These are phyloP conservation scores for Thaumetopoea pityocampa DNA, from an alignment of 1,140 invertebrate genomes.

Conservation along the genomic window DNA sequence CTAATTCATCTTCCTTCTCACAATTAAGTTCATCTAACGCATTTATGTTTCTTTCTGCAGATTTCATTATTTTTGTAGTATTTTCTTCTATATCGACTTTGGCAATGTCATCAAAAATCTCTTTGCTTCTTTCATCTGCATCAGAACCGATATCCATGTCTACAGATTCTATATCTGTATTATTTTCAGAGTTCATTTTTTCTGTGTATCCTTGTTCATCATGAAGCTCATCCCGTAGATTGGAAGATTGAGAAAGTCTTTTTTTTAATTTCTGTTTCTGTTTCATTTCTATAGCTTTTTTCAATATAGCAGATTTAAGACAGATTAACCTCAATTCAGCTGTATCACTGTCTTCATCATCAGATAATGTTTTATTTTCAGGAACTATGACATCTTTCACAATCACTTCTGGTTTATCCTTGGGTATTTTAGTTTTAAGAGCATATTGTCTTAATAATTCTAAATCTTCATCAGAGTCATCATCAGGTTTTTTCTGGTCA, in stretches of 20 bases:
- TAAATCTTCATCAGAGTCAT: conserved; percentile 68
- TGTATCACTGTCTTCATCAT: conserved; percentile 69
- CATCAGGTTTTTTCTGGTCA: conserved; percentile 6
- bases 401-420: conserved; percentile 25
- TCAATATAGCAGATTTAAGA: conserved; percentile 65
- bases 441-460: conserved; percentile 64
- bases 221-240: conserved; percentile 36
- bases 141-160: conserved; percentile 73
- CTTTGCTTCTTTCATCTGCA: conserved; percentile 52
- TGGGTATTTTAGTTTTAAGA: conserved; percentile 59
- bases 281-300: conserved; percentile 72
- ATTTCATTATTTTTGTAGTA: background rate
- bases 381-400: conserved; percentile 10
- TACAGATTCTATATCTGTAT: conserved; percentile 67
- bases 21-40: no score
- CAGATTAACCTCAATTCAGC: conserved; percentile 68
- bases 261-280: conserved; percentile 60
- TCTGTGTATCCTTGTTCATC: conserved; percentile 15
- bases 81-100: conserved; percentile 23
- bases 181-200: conserved; percentile 37
- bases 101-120: conserved; percentile 11
- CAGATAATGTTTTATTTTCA: conserved; percentile 36
- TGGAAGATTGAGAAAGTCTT: conserved; percentile 48
- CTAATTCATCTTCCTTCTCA: conserved; percentile 60
- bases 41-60: conserved; percentile 13